These are phyloP conservation scores for Ramazzottius varieornatus DNA, from an alignment of 2,888 invertebrate genomes.

Conservation along the genomic window DNA sequence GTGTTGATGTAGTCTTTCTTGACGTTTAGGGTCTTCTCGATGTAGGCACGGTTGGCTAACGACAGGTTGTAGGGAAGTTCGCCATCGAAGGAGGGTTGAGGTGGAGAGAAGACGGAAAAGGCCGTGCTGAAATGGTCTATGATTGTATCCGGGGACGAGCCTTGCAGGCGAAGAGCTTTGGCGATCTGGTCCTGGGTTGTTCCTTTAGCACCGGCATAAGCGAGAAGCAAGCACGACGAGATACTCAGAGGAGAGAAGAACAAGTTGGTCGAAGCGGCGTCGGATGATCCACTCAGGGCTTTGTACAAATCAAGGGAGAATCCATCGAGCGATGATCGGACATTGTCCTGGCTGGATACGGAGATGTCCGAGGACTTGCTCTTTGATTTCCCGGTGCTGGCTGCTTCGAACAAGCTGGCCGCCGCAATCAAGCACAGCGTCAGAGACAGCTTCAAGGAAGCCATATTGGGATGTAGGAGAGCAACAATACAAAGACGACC, in stretches of 20 bases:
- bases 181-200: slow-evolving; percentile 23
- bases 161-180: slow-evolving; percentile 34
- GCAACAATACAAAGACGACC: too few relatives aligned
- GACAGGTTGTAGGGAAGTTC: slow-evolving; percentile 36
- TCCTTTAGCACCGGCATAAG: slow-evolving; percentile 39
- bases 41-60: slow-evolving; percentile 49
- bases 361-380: too few relatives aligned
- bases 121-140: slow-evolving; percentile 9
- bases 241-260: slow-evolving; percentile 70
- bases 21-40: slow-evolving; percentile 31
- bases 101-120: slow-evolving; percentile 7
- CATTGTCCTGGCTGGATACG: too few relatives aligned
- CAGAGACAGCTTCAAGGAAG: too few relatives aligned
- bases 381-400: too few relatives aligned
- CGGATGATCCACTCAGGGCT: background rate
- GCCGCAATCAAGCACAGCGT: too few relatives aligned
- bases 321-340: background rate
- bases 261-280: slow-evolving; percentile 29
- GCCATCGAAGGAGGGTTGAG: slow-evolving; percentile 6
- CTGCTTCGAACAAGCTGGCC: too few relatives aligned
- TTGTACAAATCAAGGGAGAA: background rate
- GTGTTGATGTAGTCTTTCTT: slow-evolving; percentile 31
- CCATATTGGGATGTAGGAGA: too few relatives aligned
- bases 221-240: slow-evolving; percentile 46
- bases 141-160: slow-evolving; percentile 36